Conservation (phyloP, 1,140 invertebrate species). For the Drosophila seguyi region DNA sequence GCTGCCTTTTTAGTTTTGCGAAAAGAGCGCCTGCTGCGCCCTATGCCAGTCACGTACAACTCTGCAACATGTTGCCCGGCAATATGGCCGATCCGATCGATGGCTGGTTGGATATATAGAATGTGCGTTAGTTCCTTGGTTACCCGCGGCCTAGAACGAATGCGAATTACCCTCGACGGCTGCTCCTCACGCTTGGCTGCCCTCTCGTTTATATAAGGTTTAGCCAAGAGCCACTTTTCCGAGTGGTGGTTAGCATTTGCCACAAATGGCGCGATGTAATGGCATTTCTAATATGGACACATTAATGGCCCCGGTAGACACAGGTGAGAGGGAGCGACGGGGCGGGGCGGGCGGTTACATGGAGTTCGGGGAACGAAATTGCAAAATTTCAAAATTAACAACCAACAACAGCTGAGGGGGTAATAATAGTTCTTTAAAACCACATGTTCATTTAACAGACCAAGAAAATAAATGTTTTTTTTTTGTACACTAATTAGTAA, state of each 20-base stretch:
- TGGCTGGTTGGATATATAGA: constrained; percentile 7
- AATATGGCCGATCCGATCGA: constrained; percentile 76
- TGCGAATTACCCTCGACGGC: constrained; percentile 40
- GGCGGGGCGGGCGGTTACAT: neutral
- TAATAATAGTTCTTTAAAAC: constrained; percentile 1
- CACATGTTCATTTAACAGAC: neutral
- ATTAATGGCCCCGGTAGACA: constrained; percentile 60
- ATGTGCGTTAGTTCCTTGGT: constrained; percentile 19
- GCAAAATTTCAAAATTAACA: constrained; percentile 77
- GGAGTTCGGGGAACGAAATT: constrained; percentile 14
- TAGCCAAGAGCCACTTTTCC: constrained; percentile 12
- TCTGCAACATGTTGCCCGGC: constrained; percentile 61
- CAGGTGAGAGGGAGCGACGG: constrained; percentile 54
- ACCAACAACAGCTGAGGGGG: constrained; percentile 20
- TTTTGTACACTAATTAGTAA: neutral
- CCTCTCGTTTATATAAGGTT: constrained; percentile 24
- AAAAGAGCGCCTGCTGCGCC: constrained; percentile 40
- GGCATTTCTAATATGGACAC: constrained; percentile 79
- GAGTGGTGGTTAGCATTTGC: constrained; percentile 72
- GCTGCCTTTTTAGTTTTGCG: constrained; percentile 12
- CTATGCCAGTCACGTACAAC: constrained; percentile 69
- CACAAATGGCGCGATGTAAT: constrained; percentile 81
- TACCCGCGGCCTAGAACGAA: constrained; percentile 38
- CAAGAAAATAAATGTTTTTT: neutral
- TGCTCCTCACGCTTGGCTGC: constrained; percentile 68